Percentiles rank a stretch among this genome's conserved stretches.
Conservation (phyloP, 2,888 invertebrate species). For the Caenorhabditis afra region DNA sequence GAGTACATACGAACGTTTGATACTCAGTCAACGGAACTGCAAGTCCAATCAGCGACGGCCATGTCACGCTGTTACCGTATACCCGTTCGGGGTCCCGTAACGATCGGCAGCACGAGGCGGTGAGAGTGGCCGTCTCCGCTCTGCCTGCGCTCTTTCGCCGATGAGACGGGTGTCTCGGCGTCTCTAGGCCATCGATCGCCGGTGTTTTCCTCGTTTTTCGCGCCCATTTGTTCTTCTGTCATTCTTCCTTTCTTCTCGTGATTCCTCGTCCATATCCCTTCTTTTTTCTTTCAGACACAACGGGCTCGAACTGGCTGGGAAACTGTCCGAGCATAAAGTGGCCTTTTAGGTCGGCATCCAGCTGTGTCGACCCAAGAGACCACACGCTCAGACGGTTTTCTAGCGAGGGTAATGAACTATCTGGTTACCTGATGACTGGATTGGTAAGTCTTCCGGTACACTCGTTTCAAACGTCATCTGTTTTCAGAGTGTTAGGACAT, state of each 20-base stretch:
- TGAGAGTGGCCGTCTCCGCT: neutral
- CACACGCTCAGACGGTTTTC: too few relatives aligned
- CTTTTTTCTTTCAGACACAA: too few relatives aligned
- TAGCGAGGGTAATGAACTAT: too few relatives aligned
- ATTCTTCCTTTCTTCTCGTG: too few relatives aligned
- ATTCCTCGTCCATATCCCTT: too few relatives aligned
- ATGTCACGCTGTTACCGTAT: neutral
- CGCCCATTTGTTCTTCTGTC: neutral
- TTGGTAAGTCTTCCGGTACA: too few relatives aligned
- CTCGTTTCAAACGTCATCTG: neutral
- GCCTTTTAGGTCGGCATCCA: too few relatives aligned
- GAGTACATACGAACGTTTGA: too few relatives aligned
- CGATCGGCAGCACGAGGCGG: neutral
- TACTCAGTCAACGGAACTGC: neutral
- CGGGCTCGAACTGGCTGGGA: too few relatives aligned
- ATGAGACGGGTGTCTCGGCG: neutral
- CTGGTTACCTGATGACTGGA: too few relatives aligned
- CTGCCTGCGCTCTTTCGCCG: neutral
- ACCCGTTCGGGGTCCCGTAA: neutral
- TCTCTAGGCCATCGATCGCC: constrained; percentile 2
- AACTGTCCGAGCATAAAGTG: too few relatives aligned
- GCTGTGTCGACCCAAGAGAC: too few relatives aligned
- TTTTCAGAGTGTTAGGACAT: constrained; percentile 23
- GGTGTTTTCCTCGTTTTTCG: neutral
- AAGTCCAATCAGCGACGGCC: constrained; percentile 1